Base-by-base conservation (phyloP, 2,888 invertebrate species). In the Tethea ocularis region DNA sequence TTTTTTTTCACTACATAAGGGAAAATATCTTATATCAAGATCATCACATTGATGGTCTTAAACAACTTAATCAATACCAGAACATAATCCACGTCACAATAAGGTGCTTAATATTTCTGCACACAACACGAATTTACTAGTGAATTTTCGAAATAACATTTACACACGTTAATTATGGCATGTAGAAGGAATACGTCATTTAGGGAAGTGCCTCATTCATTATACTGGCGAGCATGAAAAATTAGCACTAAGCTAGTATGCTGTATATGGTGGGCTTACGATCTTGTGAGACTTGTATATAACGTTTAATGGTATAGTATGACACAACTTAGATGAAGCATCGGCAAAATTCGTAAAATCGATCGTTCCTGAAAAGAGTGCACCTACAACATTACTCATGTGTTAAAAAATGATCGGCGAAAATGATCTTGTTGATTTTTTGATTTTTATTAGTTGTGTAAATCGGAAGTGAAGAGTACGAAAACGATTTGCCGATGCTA, bases 51-150 rank as follows among this genome's bases (percentile, higher is more conserved):
- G 41, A 41, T 41, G 41, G n/a, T 17, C 8, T 17, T 26, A 23
- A 5, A 15, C 22, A 24, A 29, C 59, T 46, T 41, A 55, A 36
- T 56, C 26, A 46, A 56, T n/a, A 51, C 56, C 56, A 62, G 33
- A 52, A 59, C 52, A 55, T 70, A 70, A 63, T 56, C 55, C 33
- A 55, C 61, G 56, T 65, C 68, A 68, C 65, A 70, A 68, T 75
- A 75, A 73, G 78, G 80, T 83, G 82, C 80, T 84, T 75, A 66
- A 67, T 68, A 67, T 70, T 66, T 75, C 72, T 82, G 87, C 87
- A 88, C 85, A 78, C 84, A 70, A 68, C 80, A 88, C 89, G 90
- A 90, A 90, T 89, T 89, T 90, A 90, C 75, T 87, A 89, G 82
- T 71, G 62, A 80, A 77, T 81, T 87, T 89, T 88, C 80, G 82